Conservation (phyloP, 1,140 invertebrate species). For the Fopius arisanus region DNA sequence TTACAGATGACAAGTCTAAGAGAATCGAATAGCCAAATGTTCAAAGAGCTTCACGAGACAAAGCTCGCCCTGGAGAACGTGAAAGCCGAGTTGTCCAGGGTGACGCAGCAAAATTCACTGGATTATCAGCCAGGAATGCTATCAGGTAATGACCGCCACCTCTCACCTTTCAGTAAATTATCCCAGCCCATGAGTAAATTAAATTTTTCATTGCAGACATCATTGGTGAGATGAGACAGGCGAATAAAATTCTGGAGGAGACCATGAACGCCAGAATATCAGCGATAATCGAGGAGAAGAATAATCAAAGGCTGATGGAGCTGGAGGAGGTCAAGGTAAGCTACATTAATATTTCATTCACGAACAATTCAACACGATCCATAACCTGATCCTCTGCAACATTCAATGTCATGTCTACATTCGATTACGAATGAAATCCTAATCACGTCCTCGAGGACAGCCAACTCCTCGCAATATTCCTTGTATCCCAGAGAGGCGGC, state of each 20-base stretch:
- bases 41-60: slow-evolving; percentile 65
- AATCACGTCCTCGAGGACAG: background rate
- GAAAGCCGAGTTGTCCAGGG: slow-evolving; percentile 59
- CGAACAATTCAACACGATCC: slow-evolving; percentile 7
- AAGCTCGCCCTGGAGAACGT: slow-evolving; percentile 64
- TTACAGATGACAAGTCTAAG: slow-evolving; percentile 61
- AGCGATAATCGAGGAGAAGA: slow-evolving; percentile 69
- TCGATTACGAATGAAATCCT: background rate
- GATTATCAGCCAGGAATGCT: slow-evolving; percentile 79
- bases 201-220: slow-evolving; percentile 65
- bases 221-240: slow-evolving; percentile 78
- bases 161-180: background rate
- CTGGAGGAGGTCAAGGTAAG: slow-evolving; percentile 54
- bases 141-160: slow-evolving; percentile 49
- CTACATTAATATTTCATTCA: slow-evolving; percentile 28
- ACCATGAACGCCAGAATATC: slow-evolving; percentile 70
- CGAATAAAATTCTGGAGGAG: slow-evolving; percentile 75
- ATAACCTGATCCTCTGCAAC: background rate
- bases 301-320: slow-evolving; percentile 46
- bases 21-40: slow-evolving; percentile 65
- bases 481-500: background rate
- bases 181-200: background rate
- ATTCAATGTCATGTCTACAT: slow-evolving; percentile 5
- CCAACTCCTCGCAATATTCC: background rate
- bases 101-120: slow-evolving; percentile 51